These are phyloP conservation scores for Chloebia gouldiae DNA, from an alignment of 2,113 vertebrate genomes.

Conservation along the genomic window DNA sequence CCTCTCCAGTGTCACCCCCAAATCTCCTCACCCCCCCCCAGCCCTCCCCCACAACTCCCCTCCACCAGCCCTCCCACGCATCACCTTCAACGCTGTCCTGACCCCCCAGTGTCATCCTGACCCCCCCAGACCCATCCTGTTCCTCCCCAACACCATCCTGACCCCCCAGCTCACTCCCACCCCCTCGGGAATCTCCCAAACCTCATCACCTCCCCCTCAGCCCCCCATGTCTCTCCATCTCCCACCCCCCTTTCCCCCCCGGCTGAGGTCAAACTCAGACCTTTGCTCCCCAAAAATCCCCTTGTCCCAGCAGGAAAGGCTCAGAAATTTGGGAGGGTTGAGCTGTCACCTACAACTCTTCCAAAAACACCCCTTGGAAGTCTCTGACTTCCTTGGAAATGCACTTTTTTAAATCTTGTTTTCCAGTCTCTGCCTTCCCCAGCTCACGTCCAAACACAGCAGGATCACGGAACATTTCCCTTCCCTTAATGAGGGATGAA, in stretches of 20 bases:
- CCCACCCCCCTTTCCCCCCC: not conserved
- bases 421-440: not conserved
- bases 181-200: too few relatives aligned
- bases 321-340: not conserved
- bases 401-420: fast-evolving
- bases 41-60: too few relatives aligned
- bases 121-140: too few relatives aligned
- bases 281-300: not conserved
- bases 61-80: too few relatives aligned
- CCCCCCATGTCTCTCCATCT: not conserved
- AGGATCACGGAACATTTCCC: not conserved
- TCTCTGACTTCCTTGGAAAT: not conserved
- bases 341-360: not conserved
- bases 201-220: not conserved
- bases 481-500: not conserved
- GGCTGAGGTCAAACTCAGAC: not conserved
- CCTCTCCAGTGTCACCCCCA: too few relatives aligned
- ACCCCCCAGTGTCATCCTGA: too few relatives aligned
- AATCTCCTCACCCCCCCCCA: too few relatives aligned
- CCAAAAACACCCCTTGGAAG: not conserved
- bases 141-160: too few relatives aligned
- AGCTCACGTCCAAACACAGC: fast-evolving
- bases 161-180: too few relatives aligned
- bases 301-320: not conserved
- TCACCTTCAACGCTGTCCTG: too few relatives aligned